phyloP scores from a whole-genome alignment of 2,888 invertebrate species.

The Myopa tessellatipennis region DNA sequence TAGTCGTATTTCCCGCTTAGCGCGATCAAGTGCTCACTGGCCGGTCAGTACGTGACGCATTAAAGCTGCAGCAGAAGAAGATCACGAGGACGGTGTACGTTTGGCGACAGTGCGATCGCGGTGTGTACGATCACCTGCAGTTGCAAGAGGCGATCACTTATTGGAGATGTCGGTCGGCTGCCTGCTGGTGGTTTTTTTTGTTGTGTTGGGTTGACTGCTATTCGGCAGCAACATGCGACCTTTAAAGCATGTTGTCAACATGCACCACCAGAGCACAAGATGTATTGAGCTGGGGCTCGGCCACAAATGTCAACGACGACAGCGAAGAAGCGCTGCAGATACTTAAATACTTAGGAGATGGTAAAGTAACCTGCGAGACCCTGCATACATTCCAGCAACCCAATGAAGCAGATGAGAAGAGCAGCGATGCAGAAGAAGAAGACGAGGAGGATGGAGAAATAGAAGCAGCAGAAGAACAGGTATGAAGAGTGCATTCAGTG shows the following conservation, averaged over 20 bases:
- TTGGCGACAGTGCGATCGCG: conserved; percentile 24
- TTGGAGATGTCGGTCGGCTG: background rate
- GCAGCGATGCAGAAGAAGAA: conserved; percentile 10
- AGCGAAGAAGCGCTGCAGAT: background rate
- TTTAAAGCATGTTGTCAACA: conserved; percentile 38
- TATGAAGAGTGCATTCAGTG: conserved; percentile 27
- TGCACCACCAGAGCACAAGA: conserved; percentile 20
- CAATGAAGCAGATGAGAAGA: background rate
- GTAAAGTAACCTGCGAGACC: background rate
- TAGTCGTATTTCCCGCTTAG: conserved; percentile 19
- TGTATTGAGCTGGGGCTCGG: conserved; percentile 5
- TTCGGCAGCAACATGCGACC: conserved; percentile 25
- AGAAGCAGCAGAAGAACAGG: background rate
- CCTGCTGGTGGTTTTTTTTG: background rate
- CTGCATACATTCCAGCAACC: background rate
- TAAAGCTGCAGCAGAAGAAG: background rate
- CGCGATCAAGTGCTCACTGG: conserved; percentile 25
- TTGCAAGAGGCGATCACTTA: conserved; percentile 11
- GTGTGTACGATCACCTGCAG: conserved; percentile 30
- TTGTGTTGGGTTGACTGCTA: conserved; percentile 14
- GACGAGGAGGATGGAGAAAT: conserved; percentile 3
- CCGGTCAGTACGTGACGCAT: background rate
- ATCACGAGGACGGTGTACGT: background rate
- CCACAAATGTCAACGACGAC: conserved; percentile 31
- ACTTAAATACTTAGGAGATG: background rate